A percentile compares a stretch with the other conserved stretches of the same genome.
Evolutionary conservation across 1,140 invertebrate species (phyloP).

Genomic region (Megalonaias nervosa): DNA sequence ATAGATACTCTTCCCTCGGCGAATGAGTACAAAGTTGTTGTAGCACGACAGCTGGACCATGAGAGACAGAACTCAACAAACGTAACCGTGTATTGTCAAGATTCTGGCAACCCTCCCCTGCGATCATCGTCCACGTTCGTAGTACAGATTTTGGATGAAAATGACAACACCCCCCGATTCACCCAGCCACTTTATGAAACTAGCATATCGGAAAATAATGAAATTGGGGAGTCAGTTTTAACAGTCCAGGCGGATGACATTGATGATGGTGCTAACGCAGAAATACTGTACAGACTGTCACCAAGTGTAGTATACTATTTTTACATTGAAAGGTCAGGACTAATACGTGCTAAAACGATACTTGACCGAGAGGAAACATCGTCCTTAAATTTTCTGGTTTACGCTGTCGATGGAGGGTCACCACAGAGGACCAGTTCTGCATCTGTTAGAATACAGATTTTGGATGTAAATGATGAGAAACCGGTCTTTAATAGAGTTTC

Average conservation of each 20-base stretch:
- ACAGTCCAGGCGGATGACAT: constrained; percentile 34
- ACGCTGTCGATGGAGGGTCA: constrained; percentile 17
- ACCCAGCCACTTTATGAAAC: constrained; percentile 13
- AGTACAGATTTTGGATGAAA: constrained; percentile 79
- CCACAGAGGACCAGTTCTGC: constrained; percentile 16
- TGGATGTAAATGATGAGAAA: constrained; percentile 53
- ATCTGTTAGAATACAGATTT: constrained; percentile 36
- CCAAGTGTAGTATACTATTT: constrained; percentile 19
- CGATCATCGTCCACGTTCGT: constrained; percentile 82
- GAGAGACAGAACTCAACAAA: constrained; percentile 82
- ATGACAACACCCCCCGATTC: constrained; percentile 72
- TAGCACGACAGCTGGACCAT: constrained; percentile 80
- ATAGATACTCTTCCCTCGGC: constrained; percentile 50
- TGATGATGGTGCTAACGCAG: constrained; percentile 31
- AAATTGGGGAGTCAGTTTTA: constrained; percentile 34
- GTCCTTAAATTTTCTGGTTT: constrained; percentile 23
- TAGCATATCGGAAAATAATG: constrained; percentile 49
- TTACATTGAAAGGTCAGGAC: constrained; percentile 22
- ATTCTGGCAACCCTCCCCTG: constrained; percentile 82
- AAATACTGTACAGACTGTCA: constrained; percentile 15
- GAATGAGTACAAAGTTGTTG: constrained; percentile 50
- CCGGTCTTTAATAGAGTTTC: constrained; percentile 31
- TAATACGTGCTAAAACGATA: constrained; percentile 13
- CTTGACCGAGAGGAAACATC: constrained; percentile 24
- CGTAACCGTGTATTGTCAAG: constrained; percentile 86